Percentiles rank a stretch among this genome's conserved stretches.
Conservation (phyloP, 2,888 invertebrate genomes). For the Drosophila neutralis region DNA sequence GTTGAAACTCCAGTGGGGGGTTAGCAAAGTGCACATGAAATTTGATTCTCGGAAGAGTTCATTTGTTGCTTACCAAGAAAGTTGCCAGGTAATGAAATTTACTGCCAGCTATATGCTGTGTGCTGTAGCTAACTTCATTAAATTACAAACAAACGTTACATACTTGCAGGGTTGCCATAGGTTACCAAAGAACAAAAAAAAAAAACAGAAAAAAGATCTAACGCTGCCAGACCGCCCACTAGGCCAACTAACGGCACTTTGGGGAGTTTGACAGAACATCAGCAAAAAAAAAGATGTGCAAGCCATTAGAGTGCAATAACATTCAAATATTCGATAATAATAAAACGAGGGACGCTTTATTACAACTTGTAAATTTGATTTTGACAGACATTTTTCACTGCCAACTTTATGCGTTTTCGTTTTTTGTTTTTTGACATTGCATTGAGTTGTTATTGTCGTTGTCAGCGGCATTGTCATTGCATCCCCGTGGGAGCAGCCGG, state of each 20-base stretch:
- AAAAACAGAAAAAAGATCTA: conserved; percentile 16
- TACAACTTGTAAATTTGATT: conserved; percentile 64
- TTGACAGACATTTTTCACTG: conserved; percentile 65
- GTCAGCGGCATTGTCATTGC: conserved; percentile 63
- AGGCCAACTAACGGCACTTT: conserved; percentile 51
- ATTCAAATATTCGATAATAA: conserved; percentile 59
- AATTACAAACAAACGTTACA: conserved; percentile 51
- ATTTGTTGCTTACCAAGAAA: conserved; percentile 64
- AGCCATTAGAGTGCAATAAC: conserved; percentile 68
- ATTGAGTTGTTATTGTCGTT: conserved; percentile 59
- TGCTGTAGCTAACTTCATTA: conserved; percentile 62
- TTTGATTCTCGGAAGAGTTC: conserved; percentile 78
- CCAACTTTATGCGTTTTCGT: conserved; percentile 22
- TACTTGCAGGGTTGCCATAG: conserved; percentile 47
- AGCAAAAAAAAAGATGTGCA: conserved; percentile 30
- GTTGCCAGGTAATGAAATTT: conserved; percentile 65
- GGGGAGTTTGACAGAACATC: conserved; percentile 38
- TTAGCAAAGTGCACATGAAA: conserved; percentile 72
- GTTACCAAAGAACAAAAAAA: conserved; percentile 20
- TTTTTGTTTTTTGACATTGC: conserved; percentile 34
- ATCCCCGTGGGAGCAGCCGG: conserved; percentile 74
- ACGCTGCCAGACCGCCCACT: conserved; percentile 44
- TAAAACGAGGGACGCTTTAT: conserved; percentile 18
- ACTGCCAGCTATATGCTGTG: conserved; percentile 32
- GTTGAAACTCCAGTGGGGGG: conserved; percentile 36